Conservation (phyloP, 2,797 vertebrate species). For the Chiroxiphia lanceolata region DNA sequence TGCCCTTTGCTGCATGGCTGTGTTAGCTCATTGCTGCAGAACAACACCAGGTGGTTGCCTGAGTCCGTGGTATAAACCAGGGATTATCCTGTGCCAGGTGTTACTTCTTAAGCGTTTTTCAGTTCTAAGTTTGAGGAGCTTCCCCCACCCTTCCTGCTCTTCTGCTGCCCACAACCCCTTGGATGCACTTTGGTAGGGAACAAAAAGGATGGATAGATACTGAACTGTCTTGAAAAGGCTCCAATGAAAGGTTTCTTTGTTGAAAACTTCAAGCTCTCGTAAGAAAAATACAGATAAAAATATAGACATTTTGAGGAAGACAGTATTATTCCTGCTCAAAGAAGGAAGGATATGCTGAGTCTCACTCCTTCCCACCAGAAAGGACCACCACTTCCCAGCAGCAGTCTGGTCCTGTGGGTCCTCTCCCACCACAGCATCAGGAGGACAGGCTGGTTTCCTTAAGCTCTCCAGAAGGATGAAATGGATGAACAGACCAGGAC, state of each 20-base stretch:
- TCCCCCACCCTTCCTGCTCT: neutral
- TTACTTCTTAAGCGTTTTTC: neutral
- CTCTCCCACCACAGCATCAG: neutral
- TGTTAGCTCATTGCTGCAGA: neutral
- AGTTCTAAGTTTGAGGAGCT: neutral
- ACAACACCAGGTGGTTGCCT: neutral
- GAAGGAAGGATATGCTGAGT: fast-evolving
- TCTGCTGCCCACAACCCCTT: neutral
- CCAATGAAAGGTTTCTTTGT: neutral
- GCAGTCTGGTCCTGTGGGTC: fast-evolving
- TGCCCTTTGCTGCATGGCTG: fast-evolving
- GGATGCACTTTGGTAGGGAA: neutral
- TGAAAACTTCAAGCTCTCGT: neutral
- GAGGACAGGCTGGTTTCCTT: neutral
- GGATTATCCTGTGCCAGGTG: neutral
- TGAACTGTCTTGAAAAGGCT: neutral
- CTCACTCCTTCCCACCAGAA: neutral
- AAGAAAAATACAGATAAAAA: neutral
- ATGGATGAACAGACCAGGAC: neutral
- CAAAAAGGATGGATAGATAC: neutral
- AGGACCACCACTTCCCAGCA: neutral
- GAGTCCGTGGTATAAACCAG: neutral
- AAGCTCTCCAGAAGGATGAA: neutral
- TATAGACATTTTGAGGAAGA: neutral
- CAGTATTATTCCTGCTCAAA: neutral